These are phyloP conservation scores for Lampris incognitus DNA, from an alignment of 2,113 vertebrate species.

Conservation along the genomic window DNA sequence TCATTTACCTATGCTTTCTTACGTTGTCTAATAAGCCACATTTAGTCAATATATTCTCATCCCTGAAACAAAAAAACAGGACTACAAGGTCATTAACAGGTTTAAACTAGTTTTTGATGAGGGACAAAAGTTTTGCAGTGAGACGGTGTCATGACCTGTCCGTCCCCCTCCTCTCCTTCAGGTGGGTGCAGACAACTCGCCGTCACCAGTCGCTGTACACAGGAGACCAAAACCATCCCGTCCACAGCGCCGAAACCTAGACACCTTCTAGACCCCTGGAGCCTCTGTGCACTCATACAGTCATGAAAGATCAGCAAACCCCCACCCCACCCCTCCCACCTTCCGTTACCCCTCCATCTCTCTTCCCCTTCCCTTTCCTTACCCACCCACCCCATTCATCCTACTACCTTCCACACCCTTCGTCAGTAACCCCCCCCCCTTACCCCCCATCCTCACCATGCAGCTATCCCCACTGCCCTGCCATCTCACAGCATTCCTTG, in stretches of 20 bases:
- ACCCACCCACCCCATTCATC: slow-evolving; percentile 58
- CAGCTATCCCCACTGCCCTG: slow-evolving; percentile 83
- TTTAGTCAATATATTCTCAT: slow-evolving; percentile 17
- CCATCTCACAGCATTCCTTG: slow-evolving; percentile 85
- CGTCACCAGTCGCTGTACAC: slow-evolving; percentile 31
- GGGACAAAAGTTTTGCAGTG: slow-evolving; percentile 8
- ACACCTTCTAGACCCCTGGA: slow-evolving; percentile 86
- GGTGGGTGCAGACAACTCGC: slow-evolving; percentile 33
- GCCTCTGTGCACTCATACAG: slow-evolving; percentile 77
- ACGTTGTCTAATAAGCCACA: neutral
- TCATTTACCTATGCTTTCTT: neutral
- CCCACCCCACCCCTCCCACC: slow-evolving; percentile 58
- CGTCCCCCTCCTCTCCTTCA: slow-evolving; percentile 26
- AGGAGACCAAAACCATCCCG: slow-evolving; percentile 43
- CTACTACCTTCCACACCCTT: slow-evolving; percentile 66
- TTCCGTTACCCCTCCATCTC: slow-evolving; percentile 67
- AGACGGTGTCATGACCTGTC: slow-evolving; percentile 4
- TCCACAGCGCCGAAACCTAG: slow-evolving; percentile 74
- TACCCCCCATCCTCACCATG: slow-evolving; percentile 77
- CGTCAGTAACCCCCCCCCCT: slow-evolving; percentile 55
- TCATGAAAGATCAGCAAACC: slow-evolving; percentile 52
- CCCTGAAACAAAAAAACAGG: no score
- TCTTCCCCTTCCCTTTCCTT: slow-evolving; percentile 70
- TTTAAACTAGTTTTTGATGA: slow-evolving; percentile 1
- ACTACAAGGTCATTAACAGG: no score